Evolutionary conservation across 2,797 vertebrate genomes (phyloP), one percentile per base, ranked within the genome.

Genomic region (Tympanoctomys barrerae): DNA sequence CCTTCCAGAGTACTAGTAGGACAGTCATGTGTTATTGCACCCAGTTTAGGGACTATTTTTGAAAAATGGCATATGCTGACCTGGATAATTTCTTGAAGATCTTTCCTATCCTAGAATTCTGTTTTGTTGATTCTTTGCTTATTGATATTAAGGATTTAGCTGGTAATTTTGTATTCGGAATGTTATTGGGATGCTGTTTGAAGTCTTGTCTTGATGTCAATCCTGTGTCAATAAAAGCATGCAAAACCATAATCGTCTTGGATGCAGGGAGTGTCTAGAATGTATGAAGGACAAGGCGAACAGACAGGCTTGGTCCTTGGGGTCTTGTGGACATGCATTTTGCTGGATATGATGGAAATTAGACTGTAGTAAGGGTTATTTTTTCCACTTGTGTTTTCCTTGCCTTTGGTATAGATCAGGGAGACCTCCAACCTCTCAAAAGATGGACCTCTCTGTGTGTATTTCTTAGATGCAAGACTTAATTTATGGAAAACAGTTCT

Each of bases 381-480:
- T 96, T 92, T 64, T 90, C 46, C 12, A 71, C 87, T 85, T 95
- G 77, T 84, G 36, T 96, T 97, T 94, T 96, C 70, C 83, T 94
- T 96, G 94, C 81, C 82, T 31, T 62, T 39, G 7, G 12, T 39
- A 21, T 24, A 22, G 88, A 68, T 46, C 54, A 75, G 6, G 36
- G 82, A 90, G 54, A 36, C 57, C 82, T 87, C 52, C 14, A 22
- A 75, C 42, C 33, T 66, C 49, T 87, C 57, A 49, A 28, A 80
- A 81, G 54, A 75, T 84, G 57, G 24, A n/a, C 6, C 22, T n/a
- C 57, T 12, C 2, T 31, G 73, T 80, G 92, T 14, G 14, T 75
- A 88, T 62, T 83, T 39, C 61, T 94, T 26, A 46, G 62, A 77
- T 89, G 61, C 79, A 64, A 94, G 79, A 73, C 83, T 94, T 83